Conservation (phyloP, 2,888 invertebrate genomes). For the Leistus spinibarbis region DNA sequence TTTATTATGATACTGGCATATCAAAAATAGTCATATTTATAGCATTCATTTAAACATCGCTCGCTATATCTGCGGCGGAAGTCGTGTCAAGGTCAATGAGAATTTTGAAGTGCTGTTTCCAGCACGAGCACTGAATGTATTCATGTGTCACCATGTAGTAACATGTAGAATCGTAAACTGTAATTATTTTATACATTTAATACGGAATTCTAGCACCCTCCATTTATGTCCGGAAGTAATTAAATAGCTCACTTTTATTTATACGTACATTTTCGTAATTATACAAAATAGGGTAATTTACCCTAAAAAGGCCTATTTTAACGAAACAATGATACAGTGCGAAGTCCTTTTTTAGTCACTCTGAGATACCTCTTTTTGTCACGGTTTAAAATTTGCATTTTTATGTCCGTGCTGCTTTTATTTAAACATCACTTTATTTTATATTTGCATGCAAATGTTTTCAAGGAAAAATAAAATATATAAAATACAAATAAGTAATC, state of each 20-base stretch:
- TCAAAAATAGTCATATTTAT: too few relatives aligned
- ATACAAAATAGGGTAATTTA: not conserved
- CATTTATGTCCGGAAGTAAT: not conserved
- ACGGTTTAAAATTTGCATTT: constrained; percentile 20
- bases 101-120: too few relatives aligned
- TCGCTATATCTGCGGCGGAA: too few relatives aligned
- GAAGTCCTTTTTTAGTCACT: not conserved
- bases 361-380: not conserved
- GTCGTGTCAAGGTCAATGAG: too few relatives aligned
- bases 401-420: constrained; percentile 4
- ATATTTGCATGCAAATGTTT: constrained; percentile 20
- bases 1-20: too few relatives aligned
- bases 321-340: not conserved
- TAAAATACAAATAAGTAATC: too few relatives aligned
- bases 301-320: not conserved
- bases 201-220: too few relatives aligned
- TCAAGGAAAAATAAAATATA: not conserved
- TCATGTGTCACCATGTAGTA: too few relatives aligned
- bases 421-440: constrained; percentile 12
- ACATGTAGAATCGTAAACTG: too few relatives aligned
- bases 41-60: too few relatives aligned
- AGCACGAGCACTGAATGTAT: too few relatives aligned
- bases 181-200: too few relatives aligned
- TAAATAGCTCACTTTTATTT: not conserved
- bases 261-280: not conserved